Evolutionary conservation across 2,113 vertebrate species (phyloP), one percentile per base, ranked within the genome.

Genomic region (Microtus pennsylvanicus): DNA sequence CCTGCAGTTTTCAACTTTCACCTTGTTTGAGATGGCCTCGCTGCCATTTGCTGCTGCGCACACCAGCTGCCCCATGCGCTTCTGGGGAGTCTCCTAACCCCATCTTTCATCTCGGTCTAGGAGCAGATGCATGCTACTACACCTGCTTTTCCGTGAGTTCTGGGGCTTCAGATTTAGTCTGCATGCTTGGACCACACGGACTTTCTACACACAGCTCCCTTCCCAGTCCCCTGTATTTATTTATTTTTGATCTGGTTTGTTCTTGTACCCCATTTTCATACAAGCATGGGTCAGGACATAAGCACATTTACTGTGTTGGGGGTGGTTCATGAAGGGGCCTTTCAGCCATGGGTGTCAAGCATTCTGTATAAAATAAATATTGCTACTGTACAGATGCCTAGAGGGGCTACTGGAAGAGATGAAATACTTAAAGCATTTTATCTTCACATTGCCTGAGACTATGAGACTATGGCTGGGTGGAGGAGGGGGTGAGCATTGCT

Each of bases 371-470:
- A 83, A 67, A 82, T 93, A 82, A 65, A 76, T 86, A 65, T 81
- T 81, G 38, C 58, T 89, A n/a, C 52, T 94, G 93, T 45, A 83
- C 45, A 93, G 95, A 80, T 38, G n/a, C 65, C 30, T 65, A 63
- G 38, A 87, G 17, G 22, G 21, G 33, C 76, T 93, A 0, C 9
- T 58, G 83, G 24, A 21, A 35, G n/a, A 80, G 58, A 94, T 69
- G 90, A 87, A 94, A 92, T 77, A 89, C 38, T 30, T 69, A 63
- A 52, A 77, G 33, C 7, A 33, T 95, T 93, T 96, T 33, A 16
- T 82, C 72, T 96, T 89, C 24, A 70, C 67, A 45, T 83, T 11
- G 33, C 93, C 58, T 21, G 50, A 85, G 76, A 50, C 75, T 76
- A 33, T 17, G 70, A 35, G 47, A 72, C 38, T 42, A 38, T 7